These are phyloP conservation scores for Sebastes paucispinis DNA, from an alignment of 2,797 vertebrate genomes.

Conservation along the genomic window DNA sequence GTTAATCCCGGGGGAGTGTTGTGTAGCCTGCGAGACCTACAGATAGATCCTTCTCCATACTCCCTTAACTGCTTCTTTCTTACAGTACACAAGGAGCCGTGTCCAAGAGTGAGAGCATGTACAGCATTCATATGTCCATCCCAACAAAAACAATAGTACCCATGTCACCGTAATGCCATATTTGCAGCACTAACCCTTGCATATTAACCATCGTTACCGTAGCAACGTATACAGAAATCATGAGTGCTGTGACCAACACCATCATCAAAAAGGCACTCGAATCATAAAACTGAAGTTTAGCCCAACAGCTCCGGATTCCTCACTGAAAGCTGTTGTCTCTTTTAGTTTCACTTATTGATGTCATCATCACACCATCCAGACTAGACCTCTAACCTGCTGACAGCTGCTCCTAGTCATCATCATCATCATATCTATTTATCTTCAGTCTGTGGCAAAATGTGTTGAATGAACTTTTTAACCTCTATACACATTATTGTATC, in stretches of 20 bases:
- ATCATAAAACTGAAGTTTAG: background rate
- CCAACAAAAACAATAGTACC: background rate
- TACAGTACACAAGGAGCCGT: background rate
- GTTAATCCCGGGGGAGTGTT: too few species aligned
- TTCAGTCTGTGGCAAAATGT: background rate
- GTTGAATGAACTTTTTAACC: background rate
- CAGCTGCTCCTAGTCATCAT: background rate
- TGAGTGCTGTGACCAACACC: background rate
- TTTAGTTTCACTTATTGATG: background rate
- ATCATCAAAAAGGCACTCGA: slow-evolving; percentile 10
- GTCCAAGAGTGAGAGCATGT: background rate
- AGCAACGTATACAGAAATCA: background rate
- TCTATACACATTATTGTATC: background rate
- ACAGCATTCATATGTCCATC: background rate
- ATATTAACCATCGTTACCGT: background rate
- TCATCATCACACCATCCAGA: background rate
- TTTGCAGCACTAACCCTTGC: background rate
- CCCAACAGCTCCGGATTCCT: background rate
- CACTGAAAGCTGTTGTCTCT: background rate
- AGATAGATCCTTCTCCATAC: too few species aligned
- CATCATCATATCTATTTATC: background rate
- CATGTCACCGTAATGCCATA: background rate
- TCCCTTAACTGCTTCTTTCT: too few species aligned
- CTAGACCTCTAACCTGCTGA: background rate
- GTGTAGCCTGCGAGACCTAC: too few species aligned